A percentile compares a stretch with the other conserved stretches of the same genome.
Evolutionary conservation across 1,140 invertebrate species (phyloP).

Genomic region (Leptoteleia sp.): DNA sequence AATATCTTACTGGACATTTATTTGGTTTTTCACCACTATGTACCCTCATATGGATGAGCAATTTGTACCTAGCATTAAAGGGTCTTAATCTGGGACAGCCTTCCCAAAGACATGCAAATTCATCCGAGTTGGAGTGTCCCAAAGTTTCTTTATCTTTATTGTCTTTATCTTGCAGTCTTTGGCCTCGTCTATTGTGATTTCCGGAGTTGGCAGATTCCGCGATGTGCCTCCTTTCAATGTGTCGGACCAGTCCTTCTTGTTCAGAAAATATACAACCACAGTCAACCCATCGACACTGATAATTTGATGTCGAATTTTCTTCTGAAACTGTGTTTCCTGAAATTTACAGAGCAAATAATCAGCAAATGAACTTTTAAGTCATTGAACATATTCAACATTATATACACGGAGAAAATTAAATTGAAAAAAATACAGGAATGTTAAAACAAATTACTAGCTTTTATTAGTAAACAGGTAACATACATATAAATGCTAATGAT

Average conservation of each 20-base stretch:
- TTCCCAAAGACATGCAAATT: conserved; percentile 96
- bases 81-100: conserved; percentile 92
- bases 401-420: too few species aligned
- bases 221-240: conserved; percentile 95
- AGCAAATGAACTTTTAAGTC: too few species aligned
- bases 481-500: too few species aligned
- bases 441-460: too few species aligned
- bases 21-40: conserved; percentile 98
- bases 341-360: not conserved
- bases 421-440: too few species aligned
- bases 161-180: conserved; percentile 72
- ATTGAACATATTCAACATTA: too few species aligned
- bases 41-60: conserved; percentile 97
- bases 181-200: conserved; percentile 69
- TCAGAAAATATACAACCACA: conserved; percentile 90
- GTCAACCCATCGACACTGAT: conserved; percentile 91
- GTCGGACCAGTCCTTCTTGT: conserved; percentile 90
- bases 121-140: conserved; percentile 70
- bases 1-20: conserved; percentile 92
- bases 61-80: conserved; percentile 97
- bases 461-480: too few species aligned
- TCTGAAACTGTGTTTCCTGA: conserved; percentile 68
- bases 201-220: conserved; percentile 82
- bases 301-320: conserved; percentile 66
- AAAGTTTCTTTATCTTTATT: conserved; percentile 64